phyloP scores from a whole-genome alignment of 2,113 vertebrate genomes.

The Crypturellus undulatus region DNA sequence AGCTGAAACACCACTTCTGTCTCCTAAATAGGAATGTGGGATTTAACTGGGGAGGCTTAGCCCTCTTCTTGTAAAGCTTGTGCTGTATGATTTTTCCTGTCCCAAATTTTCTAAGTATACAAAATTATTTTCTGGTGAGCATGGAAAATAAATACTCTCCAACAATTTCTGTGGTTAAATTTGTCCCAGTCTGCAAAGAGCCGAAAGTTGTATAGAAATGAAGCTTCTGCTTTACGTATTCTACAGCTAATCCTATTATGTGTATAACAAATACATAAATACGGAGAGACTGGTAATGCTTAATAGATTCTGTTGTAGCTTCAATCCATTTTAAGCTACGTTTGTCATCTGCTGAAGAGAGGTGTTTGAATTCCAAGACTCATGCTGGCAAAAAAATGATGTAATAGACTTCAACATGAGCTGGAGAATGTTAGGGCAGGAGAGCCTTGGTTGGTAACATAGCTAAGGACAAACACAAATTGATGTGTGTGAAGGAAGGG shows the following conservation, averaged over 20 bases:
- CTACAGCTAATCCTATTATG: not conserved
- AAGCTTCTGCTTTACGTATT: not conserved
- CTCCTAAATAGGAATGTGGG: rapidly evolving
- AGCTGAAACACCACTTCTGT: not conserved
- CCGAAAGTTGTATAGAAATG: not conserved
- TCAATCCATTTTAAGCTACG: not conserved
- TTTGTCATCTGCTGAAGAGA: not conserved
- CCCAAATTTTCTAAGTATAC: not conserved
- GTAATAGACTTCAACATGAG: not conserved
- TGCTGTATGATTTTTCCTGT: not conserved
- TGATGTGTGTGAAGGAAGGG: not conserved
- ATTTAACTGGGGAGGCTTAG: not conserved
- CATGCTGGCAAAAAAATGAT: not conserved
- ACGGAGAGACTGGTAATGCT: not conserved
- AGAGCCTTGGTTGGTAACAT: not conserved
- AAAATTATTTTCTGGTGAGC: not conserved
- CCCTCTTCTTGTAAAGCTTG: not conserved
- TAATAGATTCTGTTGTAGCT: not conserved
- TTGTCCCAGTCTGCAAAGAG: not conserved
- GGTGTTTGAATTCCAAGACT: not conserved
- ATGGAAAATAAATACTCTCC: not conserved
- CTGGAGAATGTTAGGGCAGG: not conserved
- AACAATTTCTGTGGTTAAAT: not conserved
- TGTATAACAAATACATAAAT: not conserved
- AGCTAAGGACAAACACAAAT: not conserved